Evolutionary conservation across 2,113 vertebrate genomes (phyloP).

Genomic region (Pao palembangensis): DNA sequence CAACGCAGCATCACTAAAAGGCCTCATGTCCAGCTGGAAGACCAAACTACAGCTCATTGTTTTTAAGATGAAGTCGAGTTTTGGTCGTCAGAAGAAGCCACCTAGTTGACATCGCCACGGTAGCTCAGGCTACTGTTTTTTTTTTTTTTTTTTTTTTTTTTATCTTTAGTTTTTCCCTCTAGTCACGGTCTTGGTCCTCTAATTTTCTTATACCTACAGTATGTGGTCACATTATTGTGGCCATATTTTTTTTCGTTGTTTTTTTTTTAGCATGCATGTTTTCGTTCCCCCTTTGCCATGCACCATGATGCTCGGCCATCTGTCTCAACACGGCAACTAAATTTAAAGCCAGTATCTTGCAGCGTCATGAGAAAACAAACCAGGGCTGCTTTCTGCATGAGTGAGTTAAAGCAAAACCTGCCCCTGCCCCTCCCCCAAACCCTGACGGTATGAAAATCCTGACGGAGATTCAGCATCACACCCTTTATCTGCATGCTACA

Average conservation of each 20-base stretch:
- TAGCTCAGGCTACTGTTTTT: conserved; percentile 4
- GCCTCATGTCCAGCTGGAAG: too few species aligned
- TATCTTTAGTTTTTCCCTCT: not conserved
- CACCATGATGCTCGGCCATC: conserved; percentile 79
- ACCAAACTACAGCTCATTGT: conserved; percentile 19
- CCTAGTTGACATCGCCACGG: conserved; percentile 25
- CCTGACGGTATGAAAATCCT: not conserved
- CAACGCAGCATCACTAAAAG: too few species aligned
- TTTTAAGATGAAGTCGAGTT: conserved; percentile 1
- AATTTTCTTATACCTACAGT: conserved; percentile 11
- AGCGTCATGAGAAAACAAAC: conserved; percentile 73
- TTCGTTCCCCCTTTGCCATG: conserved; percentile 73
- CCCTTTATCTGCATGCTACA: conserved; percentile 19
- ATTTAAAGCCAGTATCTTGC: conserved; percentile 72
- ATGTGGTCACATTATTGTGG: conserved; percentile 31
- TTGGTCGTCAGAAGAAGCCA: conserved; percentile 13
- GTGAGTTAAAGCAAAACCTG: conserved; percentile 24
- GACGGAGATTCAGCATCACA: not conserved
- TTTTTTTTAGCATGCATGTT: conserved; percentile 53
- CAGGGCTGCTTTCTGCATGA: conserved; percentile 53
- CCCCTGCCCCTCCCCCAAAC: conserved; percentile 12
- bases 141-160: not conserved
- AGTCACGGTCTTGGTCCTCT: not conserved
- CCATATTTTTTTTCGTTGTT: conserved; percentile 36
- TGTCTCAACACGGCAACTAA: conserved; percentile 70